Evolutionary conservation across 2,888 invertebrate genomes (phyloP), one percentile per base, ranked within the genome.

Genomic region (Synergus umbraculus): DNA sequence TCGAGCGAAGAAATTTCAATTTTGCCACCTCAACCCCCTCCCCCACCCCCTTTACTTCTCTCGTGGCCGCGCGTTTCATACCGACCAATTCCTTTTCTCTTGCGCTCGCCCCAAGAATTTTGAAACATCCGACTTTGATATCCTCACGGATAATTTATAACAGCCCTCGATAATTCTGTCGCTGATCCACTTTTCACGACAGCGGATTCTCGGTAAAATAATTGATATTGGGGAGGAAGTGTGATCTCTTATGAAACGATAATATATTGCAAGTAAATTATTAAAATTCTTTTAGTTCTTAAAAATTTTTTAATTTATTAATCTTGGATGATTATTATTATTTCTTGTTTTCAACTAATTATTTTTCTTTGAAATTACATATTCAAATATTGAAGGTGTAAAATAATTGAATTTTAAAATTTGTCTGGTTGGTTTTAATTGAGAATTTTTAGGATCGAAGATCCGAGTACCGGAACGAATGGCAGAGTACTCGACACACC

Each of bases 1-100:
- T 91, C 91, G 90, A 90, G 90, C 90, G 90, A 87, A 89, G 90
- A 90, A 90, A 91, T 92, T 92, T 91, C 92, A 92, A 92, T 92
- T 92, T 91, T 91, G 90, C 88, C 89, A 65, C 76, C 64, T 65
- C 78, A 76, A 77, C 54, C 76, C 54, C 60, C 60, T 44, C 22
- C 63, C 18, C 44, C 79, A 22, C 54, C 81, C 29, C 78, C 49
- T 37, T 37, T 37, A 37, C 66, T 66, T 44, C 78, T 54, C 63
- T 22, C 73, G 77, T 66, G 67, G 46, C 64, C 82, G 81, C 79
- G 82, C 82, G 78, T 78, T 77, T 64, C 77, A 77, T 76, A 77
- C 64, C 66, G 44, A 13, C 54, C 10, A 63, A 69, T 22, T 22
- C 73, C 63, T 78, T 63, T 76, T 65, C 64, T 76, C 69, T 77